Conservation (phyloP, 2,113 vertebrate species). For the Chaetorhynchus papuensis region DNA sequence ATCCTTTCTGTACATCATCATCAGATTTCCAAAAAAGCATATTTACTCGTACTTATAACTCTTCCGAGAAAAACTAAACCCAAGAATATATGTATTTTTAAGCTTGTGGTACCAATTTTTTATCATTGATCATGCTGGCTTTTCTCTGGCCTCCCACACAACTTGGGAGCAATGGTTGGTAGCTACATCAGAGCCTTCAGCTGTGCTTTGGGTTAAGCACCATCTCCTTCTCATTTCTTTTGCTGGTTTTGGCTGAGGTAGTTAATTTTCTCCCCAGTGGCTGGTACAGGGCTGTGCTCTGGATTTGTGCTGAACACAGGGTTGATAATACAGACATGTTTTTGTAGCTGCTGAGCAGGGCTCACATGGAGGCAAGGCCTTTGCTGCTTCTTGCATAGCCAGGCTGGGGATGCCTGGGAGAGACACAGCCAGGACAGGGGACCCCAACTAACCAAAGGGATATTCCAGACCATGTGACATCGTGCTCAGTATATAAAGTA, state of each 20-base stretch:
- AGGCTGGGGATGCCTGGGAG: not conserved
- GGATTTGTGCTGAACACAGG: not conserved
- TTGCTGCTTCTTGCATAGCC: not conserved
- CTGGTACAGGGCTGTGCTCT: not conserved
- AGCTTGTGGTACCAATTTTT: not conserved
- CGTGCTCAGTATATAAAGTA: not conserved
- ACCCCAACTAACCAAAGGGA: not conserved
- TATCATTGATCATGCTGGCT: not conserved
- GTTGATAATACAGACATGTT: not conserved
- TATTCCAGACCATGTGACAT: not conserved
- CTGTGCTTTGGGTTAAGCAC: not conserved
- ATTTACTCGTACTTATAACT: not conserved
- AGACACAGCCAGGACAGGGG: not conserved
- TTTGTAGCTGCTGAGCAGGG: not conserved
- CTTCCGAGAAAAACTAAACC: not conserved
- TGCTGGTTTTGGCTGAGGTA: not conserved
- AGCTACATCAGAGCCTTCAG: not conserved
- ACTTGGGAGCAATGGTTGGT: not conserved
- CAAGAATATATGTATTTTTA: not conserved
- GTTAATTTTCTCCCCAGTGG: not conserved
- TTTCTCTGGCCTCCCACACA: not conserved
- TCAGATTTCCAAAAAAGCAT: not conserved
- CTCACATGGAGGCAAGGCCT: not conserved
- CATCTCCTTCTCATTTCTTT: not conserved
- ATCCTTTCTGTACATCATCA: not conserved